Evolutionary conservation across 1,140 invertebrate genomes (phyloP), one percentile per base, ranked within the genome.

Genomic region (Chionoecetes opilio): DNA sequence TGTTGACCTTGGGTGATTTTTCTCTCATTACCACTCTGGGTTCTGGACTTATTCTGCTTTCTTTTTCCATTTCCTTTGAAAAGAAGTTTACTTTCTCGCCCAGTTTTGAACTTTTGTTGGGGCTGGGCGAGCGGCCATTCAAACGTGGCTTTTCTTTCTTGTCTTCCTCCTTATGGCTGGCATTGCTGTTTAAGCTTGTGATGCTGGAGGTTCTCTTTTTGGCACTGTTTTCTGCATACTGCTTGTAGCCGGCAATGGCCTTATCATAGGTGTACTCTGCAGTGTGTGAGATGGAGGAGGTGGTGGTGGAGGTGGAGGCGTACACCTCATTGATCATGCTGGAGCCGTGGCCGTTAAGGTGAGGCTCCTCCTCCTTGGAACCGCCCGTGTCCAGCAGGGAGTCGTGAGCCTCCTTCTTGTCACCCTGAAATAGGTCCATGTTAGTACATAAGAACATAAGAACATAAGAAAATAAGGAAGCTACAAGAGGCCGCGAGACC

Each of bases 231-330:
- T 98, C 96, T 97, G 98, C 85, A 97, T 97, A 94, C 98, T 98
- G 96, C 93, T 98, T 98, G 96, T 99, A 99, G 95, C 98, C 98
- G 96, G 98, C 98, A 95, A 99, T 99, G 94, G 98, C 98, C 96
- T 98, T 98, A 97, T 99, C 98, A 97, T 98, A 99, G 0, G 98
- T 98, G 97, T 99, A 99, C 96, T 99, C 98, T 84, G 94, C 89
- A 84, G 93, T 92, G 38, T 96, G 87, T 84, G 86, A 37, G 92
- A 32, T 21, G 91, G 86, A 31, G 34, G 84, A 32, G 87, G 32
- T 90, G 29, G 82, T 82, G 34, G 86, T 63, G 53, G 85, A 53
- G 41, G 90, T 92, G 75, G 95, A 86, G 32, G 90, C 31, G 37
- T 87, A 82, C 9, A 53, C 34, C 34, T 95, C 94, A 37, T 41